Evolutionary conservation across 2,797 vertebrate species (phyloP).

Genomic region (Leptatherina wallacei): DNA sequence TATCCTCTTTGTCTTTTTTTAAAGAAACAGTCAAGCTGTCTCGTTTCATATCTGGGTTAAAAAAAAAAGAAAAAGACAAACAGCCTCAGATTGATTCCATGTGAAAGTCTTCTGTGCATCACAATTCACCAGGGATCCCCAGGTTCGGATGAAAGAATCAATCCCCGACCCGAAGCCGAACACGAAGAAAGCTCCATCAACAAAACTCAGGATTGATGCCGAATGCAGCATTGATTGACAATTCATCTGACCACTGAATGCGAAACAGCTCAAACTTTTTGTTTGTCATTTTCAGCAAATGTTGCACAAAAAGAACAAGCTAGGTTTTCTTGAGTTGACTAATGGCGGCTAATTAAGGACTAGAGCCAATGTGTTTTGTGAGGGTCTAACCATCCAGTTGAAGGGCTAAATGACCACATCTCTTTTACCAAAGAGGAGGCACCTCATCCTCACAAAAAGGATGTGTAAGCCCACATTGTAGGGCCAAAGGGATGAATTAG

Average conservation of each 20-base stretch:
- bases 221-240: not conserved
- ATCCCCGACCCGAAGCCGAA: not conserved
- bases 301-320: not conserved
- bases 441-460: not conserved
- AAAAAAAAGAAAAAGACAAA: not conserved
- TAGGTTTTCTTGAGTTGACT: too few relatives aligned
- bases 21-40: not conserved
- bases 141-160: constrained; percentile 10
- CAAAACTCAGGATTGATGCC: not conserved
- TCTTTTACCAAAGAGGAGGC: not conserved
- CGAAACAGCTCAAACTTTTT: not conserved
- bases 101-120: not conserved
- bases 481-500: not conserved
- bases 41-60: not conserved
- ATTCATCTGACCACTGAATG: not conserved
- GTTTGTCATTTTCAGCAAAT: not conserved
- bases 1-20: not conserved
- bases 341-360: too few relatives aligned
- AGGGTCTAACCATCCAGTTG: not conserved
- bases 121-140: not conserved
- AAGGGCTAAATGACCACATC: not conserved
- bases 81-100: not conserved
- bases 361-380: too few relatives aligned
- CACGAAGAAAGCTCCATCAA: not conserved
- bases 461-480: not conserved